phyloP scores from a whole-genome alignment of 2,888 invertebrate genomes.

The Campopleginae sp. region DNA sequence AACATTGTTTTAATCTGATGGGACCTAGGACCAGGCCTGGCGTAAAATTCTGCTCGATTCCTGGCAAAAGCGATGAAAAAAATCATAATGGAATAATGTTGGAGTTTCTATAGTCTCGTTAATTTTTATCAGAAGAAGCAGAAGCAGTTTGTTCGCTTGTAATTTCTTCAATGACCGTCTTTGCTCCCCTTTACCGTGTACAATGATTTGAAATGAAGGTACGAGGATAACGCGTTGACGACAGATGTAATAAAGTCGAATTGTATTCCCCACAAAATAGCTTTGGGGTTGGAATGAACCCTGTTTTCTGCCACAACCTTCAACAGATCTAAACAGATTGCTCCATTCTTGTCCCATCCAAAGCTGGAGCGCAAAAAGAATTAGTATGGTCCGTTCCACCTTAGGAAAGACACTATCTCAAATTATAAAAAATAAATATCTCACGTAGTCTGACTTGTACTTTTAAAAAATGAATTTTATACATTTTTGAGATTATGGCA shows the following conservation, averaged over 20 bases:
- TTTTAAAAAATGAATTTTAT: no score
- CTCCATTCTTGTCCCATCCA: not conserved
- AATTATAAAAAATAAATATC: not conserved
- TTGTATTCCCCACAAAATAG: slow-evolving; percentile 20
- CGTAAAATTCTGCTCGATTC: not conserved
- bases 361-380: not conserved
- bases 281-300: not conserved
- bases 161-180: slow-evolving; percentile 51
- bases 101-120: not conserved
- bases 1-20: no score
- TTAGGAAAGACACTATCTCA: not conserved
- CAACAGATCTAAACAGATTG: not conserved
- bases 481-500: no score
- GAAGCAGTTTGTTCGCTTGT: slow-evolving; percentile 21
- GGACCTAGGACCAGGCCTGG: no score
- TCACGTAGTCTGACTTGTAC: not conserved
- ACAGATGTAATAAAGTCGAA: slow-evolving; percentile 59
- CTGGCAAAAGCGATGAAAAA: not conserved
- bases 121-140: not conserved
- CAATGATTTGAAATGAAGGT: slow-evolving; percentile 23
- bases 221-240: slow-evolving; percentile 26
- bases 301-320: not conserved
- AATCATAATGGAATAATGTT: not conserved
- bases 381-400: not conserved
- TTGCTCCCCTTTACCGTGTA: not conserved